These are phyloP conservation scores for Notarius quadriscutis DNA, from an alignment of 2,113 vertebrate genomes.

Conservation along the genomic window DNA sequence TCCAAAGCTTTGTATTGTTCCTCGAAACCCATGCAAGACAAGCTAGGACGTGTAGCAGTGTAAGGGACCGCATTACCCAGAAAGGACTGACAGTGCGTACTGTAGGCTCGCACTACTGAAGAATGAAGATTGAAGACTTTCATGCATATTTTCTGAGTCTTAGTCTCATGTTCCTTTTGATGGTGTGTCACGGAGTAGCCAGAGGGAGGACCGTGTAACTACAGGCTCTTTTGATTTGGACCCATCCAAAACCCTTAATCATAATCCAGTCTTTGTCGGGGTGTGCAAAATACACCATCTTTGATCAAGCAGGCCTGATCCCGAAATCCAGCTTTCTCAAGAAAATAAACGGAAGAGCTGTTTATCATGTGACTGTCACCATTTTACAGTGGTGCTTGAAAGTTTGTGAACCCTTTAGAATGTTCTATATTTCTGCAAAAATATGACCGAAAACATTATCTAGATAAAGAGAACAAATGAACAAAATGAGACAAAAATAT, in stretches of 20 bases:
- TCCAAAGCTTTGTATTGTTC: conserved; percentile 24
- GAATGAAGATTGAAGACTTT: neutral
- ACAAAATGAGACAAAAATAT: too few relatives aligned
- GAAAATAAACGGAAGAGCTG: neutral
- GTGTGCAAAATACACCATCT: neutral
- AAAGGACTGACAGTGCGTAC: neutral
- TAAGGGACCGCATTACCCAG: conserved; percentile 14
- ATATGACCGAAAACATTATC: too few relatives aligned
- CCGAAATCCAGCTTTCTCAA: neutral
- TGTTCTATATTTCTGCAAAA: too few relatives aligned
- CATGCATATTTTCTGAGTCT: neutral
- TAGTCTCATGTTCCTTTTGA: neutral
- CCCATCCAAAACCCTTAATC: neutral
- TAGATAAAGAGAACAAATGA: too few relatives aligned
- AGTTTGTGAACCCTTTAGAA: too few relatives aligned
- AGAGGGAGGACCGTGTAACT: neutral
- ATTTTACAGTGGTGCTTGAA: neutral
- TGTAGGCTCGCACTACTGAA: neutral
- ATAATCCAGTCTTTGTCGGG: neutral
- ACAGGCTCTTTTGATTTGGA: neutral
- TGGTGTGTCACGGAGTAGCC: too few relatives aligned
- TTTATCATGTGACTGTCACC: neutral
- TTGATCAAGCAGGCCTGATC: neutral
- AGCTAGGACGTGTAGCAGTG: conserved; percentile 9
- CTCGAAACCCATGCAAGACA: conserved; percentile 8